Base-by-base conservation (phyloP, 2,888 invertebrate species). In the Didymodactylos carnosus region DNA sequence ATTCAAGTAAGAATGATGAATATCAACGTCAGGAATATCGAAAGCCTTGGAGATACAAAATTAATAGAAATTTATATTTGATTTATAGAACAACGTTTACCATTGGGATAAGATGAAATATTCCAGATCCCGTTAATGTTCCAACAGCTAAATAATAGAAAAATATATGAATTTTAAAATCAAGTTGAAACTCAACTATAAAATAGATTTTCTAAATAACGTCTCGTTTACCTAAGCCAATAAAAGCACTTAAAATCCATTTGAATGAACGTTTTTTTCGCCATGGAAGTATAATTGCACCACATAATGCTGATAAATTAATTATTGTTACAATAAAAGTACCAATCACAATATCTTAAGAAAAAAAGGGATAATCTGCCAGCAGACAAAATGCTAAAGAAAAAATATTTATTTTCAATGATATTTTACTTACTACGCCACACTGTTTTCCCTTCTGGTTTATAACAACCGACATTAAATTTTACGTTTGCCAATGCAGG, bases 101-200 rank as follows among this genome's bases (percentile, higher is more conserved):
- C 53, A 71, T 71, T 35, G 74, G 74, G 41, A 74, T 74, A 27
- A 74, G 71, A 35, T 74, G 74, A 11, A 74, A 71, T 53, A 74
- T 43, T 10, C 74, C 74, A 46, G 51, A 51, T 39, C 74, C 74
- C 16, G 74, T 71, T 25, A 74, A 41, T 25, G 71, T 74, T 5
- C 74, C 74, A 25, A 74, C 70, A 19, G 74, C 74, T 53, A 71
- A 11, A 23, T 39, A 62, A 13, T 69, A 62, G 29, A 71, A 35
- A 53, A 74, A n/a, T 53, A 71, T 70, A 8, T 41, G 39, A 53
- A 74, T 53, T 71, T 49, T 73, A 39, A 41, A 41, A 43, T 69
- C 40, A 62, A 62, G 29, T 69, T 23, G 29, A 41, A 53, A 27
- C 23, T 69, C 7, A 23, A 8, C 7, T 11, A 0, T 11, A 23